These are phyloP conservation scores for Mus minutoides DNA, from an alignment of 2,797 vertebrate species.

Conservation along the genomic window DNA sequence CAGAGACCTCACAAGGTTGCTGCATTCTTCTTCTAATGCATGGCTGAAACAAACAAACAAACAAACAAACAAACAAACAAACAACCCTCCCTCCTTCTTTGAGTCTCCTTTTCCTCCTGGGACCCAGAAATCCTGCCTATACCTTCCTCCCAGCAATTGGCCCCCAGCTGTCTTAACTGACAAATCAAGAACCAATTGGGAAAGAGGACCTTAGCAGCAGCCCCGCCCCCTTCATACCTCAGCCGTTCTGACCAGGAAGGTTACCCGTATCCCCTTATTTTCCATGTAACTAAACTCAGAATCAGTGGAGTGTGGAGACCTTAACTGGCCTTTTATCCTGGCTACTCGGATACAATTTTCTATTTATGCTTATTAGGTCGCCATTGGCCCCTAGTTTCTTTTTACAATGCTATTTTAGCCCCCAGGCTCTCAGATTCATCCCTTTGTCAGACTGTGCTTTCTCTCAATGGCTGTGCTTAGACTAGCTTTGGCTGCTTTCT, in stretches of 20 bases:
- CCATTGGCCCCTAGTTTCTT: not conserved
- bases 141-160: too few relatives aligned
- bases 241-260: not conserved
- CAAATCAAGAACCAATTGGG: too few relatives aligned
- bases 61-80: too few relatives aligned
- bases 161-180: too few relatives aligned
- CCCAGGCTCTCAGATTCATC: not conserved
- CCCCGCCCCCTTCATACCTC: not conserved
- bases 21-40: too few relatives aligned
- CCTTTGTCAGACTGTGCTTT: not conserved
- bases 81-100: too few relatives aligned
- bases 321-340: not conserved
- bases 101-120: too few relatives aligned
- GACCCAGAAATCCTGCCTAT: too few relatives aligned
- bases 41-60: too few relatives aligned
- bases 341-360: not conserved
- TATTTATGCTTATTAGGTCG: constrained; percentile 31
- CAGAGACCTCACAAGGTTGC: too few relatives aligned
- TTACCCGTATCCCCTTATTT: not conserved
- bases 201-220: too few relatives aligned
- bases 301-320: not conserved
- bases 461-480: not conserved
- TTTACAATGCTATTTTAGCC: not conserved
- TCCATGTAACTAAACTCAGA: not conserved
- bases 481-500: not conserved